A percentile compares a stretch with the other conserved stretches of the same genome.
phyloP scores from a whole-genome alignment of 2,797 vertebrate species.

The Schizopygopsis pylzovi region DNA sequence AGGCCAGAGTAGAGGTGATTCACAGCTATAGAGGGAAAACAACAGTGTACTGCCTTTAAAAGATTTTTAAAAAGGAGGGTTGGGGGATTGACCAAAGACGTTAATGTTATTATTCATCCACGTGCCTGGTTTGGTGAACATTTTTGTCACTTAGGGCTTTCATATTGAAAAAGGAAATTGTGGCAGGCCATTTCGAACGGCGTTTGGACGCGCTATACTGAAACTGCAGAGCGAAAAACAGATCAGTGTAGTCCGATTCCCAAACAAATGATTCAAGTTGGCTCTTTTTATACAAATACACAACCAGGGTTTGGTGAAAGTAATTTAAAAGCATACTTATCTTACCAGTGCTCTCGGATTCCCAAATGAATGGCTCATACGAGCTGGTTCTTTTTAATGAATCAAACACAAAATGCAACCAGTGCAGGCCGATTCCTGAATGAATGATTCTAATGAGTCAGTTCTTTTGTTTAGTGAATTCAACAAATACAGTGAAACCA shows the following conservation, averaged over 20 bases:
- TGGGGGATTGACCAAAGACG: conserved; percentile 4
- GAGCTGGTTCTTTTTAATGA: background rate
- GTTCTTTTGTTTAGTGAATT: background rate
- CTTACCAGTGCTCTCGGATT: background rate
- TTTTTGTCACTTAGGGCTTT: background rate
- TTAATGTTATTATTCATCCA: conserved; percentile 75
- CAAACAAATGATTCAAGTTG: background rate
- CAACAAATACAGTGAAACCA: background rate
- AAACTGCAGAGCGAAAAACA: background rate
- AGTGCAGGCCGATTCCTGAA: background rate
- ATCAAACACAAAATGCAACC: background rate
- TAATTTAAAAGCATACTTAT: background rate
- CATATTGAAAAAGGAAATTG: background rate
- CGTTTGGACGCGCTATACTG: background rate
- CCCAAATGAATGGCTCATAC: background rate
- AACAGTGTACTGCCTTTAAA: conserved; percentile 69
- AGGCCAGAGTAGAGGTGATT: conserved; percentile 72
- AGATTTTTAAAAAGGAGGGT: background rate
- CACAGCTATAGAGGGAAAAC: conserved; percentile 73
- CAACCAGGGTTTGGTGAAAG: background rate
- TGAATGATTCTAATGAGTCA: background rate
- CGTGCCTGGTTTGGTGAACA: conserved; percentile 10
- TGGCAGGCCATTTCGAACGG: background rate
- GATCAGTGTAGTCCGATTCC: background rate
- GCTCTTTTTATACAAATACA: background rate